A percentile compares a stretch with the other conserved stretches of the same genome.
These are phyloP conservation scores for Gobiocypris rarus DNA, from an alignment of 2,113 vertebrate genomes.

Conservation along the genomic window DNA sequence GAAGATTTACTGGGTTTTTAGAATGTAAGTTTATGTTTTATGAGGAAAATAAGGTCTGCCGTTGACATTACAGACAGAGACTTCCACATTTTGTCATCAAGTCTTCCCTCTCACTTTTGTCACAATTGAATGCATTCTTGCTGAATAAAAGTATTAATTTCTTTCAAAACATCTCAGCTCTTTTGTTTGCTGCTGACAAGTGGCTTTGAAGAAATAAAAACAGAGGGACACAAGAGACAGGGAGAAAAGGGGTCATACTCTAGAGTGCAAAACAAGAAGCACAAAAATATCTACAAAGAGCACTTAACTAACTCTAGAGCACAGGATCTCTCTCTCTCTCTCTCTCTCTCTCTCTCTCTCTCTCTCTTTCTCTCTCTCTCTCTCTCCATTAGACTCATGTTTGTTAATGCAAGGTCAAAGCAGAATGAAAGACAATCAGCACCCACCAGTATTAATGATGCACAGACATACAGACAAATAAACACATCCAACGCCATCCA, in stretches of 20 bases:
- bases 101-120: not conserved
- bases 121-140: not conserved
- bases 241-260: not conserved
- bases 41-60: too few species aligned
- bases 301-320: conserved; percentile 23
- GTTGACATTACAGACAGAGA: too few species aligned
- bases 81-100: not conserved
- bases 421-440: conserved; percentile 7
- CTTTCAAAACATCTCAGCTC: not conserved
- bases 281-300: conserved; percentile 6
- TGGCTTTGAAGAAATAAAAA: not conserved
- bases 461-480: conserved; percentile 28
- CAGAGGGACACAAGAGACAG: not conserved
- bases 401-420: conserved; percentile 22
- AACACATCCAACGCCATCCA: not conserved
- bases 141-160: not conserved
- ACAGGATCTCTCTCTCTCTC: not conserved
- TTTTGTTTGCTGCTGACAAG: not conserved
- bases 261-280: conserved; percentile 15
- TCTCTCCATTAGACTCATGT: not conserved
- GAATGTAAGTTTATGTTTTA: too few species aligned
- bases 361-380: not conserved
- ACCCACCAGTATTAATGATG: not conserved
- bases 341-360: not conserved
- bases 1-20: too few species aligned